Evolutionary conservation across 2,113 vertebrate genomes (phyloP).

Genomic region (Pedionomus torquatus): DNA sequence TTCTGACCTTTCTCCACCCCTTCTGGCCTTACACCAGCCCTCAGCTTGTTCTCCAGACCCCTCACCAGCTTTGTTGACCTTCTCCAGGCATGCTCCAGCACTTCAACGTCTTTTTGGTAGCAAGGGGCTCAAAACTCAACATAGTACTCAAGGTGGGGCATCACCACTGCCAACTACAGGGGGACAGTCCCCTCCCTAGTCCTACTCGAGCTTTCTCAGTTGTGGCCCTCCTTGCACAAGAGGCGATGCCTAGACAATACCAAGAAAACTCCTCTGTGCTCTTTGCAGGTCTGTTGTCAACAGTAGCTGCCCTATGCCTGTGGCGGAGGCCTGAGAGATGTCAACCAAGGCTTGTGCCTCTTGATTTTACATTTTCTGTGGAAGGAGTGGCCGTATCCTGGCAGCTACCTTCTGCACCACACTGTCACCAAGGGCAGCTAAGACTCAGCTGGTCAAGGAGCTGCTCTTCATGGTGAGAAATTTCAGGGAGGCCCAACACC

Average conservation of each 20-base stretch:
- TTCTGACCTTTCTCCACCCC: not conserved
- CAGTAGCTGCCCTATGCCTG: accelerated
- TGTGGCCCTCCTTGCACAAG: not conserved
- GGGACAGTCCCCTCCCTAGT: too few species aligned
- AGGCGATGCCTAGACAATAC: not conserved
- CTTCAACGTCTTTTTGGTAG: too few species aligned
- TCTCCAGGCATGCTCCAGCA: too few species aligned
- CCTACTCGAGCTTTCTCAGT: not conserved
- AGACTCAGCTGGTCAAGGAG: not conserved
- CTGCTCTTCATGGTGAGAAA: not conserved
- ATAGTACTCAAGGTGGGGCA: too few species aligned
- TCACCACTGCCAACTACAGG: too few species aligned
- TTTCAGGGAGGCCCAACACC: not conserved
- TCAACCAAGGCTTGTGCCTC: not conserved
- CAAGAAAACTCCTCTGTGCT: not conserved
- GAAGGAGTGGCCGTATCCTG: not conserved
- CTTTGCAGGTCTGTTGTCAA: not conserved
- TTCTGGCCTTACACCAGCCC: not conserved
- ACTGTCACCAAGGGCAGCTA: accelerated
- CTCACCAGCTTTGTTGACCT: too few species aligned
- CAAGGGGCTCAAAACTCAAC: too few species aligned
- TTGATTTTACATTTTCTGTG: not conserved
- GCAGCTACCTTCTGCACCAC: not conserved
- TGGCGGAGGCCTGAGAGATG: not conserved
- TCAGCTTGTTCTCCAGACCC: not conserved